phyloP scores from a whole-genome alignment of 2,888 invertebrate genomes.

The Dryococelus australis region DNA sequence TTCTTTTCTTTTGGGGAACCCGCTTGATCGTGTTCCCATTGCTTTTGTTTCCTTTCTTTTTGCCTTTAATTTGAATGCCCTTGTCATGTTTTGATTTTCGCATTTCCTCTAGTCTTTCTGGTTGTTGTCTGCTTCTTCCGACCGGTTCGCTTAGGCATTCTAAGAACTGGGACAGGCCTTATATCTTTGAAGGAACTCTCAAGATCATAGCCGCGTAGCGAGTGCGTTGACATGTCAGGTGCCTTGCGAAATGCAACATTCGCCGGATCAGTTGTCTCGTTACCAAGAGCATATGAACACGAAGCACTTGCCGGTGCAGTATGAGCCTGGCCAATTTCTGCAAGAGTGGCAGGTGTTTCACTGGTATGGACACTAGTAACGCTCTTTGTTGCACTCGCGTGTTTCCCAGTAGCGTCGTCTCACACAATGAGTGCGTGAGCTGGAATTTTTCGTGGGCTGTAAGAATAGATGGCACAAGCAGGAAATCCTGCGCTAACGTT shows the following conservation, averaged over 20 bases:
- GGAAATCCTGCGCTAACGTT: slow-evolving; percentile 43
- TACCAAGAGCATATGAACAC: not conserved
- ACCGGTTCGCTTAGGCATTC: not conserved
- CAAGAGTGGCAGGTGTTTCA: slow-evolving; percentile 33
- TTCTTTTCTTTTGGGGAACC: not conserved
- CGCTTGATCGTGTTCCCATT: not conserved
- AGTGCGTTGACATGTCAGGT: not conserved
- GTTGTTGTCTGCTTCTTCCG: not conserved
- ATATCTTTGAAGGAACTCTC: not conserved
- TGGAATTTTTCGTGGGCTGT: slow-evolving; percentile 41
- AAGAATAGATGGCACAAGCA: slow-evolving; percentile 40
- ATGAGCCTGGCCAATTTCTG: not conserved
- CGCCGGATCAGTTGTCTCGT: not conserved
- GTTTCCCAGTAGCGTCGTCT: slow-evolving; percentile 32
- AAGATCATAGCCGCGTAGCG: not conserved
- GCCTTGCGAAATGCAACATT: not conserved
- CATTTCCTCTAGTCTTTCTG: not conserved
- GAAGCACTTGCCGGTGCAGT: not conserved
- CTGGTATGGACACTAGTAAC: not conserved
- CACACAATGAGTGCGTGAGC: slow-evolving; percentile 43
- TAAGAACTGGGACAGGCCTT: not conserved
- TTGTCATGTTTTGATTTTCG: not conserved
- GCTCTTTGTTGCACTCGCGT: not conserved
- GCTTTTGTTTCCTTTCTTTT: not conserved
- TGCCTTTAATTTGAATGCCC: not conserved